Evolutionary conservation across 2,797 vertebrate genomes (phyloP).

Genomic region (Siniperca undulata): DNA sequence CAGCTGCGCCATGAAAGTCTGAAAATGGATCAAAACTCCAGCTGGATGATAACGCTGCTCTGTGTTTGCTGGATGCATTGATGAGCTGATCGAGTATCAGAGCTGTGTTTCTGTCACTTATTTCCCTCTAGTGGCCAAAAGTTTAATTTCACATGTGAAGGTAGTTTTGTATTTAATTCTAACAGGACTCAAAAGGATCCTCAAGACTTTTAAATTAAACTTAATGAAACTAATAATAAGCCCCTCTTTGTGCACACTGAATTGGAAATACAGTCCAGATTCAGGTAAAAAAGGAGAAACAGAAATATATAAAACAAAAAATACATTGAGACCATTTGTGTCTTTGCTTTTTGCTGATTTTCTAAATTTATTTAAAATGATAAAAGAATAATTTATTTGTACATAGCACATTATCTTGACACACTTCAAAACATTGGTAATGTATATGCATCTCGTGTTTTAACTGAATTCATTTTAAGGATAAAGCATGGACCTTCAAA

Average conservation of each 20-base stretch:
- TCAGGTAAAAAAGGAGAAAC: neutral
- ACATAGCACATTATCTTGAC: neutral
- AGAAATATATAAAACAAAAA: neutral
- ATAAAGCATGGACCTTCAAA: conserved; percentile 42
- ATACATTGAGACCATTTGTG: neutral
- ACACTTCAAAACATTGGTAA: neutral
- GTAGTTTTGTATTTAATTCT: neutral
- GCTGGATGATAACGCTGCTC: too few species aligned
- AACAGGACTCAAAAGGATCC: neutral
- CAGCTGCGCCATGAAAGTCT: neutral
- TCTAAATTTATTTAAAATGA: conserved; percentile 23
- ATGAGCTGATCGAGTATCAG: neutral
- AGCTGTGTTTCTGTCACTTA: too few species aligned
- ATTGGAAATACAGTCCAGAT: neutral
- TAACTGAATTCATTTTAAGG: conserved; percentile 21
- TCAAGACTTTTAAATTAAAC: neutral
- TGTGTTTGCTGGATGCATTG: neutral
- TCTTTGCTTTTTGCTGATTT: conserved; percentile 21
- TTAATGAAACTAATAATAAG: neutral
- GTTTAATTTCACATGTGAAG: neutral
- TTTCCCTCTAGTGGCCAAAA: neutral
- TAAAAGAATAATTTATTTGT: conserved; percentile 37
- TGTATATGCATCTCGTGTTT: neutral
- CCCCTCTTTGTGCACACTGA: neutral
- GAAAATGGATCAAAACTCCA: neutral